Conservation (phyloP, 2,113 vertebrate species). For the Petrocephalus zakoni region DNA sequence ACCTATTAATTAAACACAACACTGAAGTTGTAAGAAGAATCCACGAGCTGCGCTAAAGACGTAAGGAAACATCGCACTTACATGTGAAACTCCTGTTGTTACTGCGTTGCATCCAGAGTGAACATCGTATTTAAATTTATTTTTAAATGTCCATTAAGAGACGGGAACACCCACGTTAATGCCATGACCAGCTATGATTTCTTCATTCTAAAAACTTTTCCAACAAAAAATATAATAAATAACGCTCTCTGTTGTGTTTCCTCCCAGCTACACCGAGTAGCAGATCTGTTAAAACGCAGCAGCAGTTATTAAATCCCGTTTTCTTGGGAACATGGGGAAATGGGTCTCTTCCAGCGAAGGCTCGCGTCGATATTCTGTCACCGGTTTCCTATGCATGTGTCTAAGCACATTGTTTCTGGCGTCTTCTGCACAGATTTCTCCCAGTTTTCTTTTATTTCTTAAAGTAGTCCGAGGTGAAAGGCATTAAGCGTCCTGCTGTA, state of each 20-base stretch:
- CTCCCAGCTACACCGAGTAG: constrained; percentile 25
- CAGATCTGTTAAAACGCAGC: constrained; percentile 17
- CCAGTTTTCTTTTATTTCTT: constrained; percentile 18
- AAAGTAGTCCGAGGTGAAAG: constrained; percentile 24
- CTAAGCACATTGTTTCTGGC: constrained; percentile 17
- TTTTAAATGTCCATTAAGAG: constrained; percentile 36
- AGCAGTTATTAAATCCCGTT: constrained; percentile 29
- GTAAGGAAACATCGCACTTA: constrained; percentile 41
- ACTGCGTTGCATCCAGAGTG: constrained; percentile 36
- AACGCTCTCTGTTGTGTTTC: constrained; percentile 25
- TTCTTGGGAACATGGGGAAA: constrained; percentile 22
- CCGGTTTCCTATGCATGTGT: constrained; percentile 31
- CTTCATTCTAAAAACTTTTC: constrained; percentile 17
- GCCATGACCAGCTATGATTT: constrained; percentile 31
- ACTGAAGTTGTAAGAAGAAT: constrained; percentile 11
- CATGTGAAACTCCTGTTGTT: constrained; percentile 59
- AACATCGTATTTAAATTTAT: constrained; percentile 25
- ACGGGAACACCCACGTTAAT: constrained; percentile 30
- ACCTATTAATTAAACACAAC: background rate
- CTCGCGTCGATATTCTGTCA: constrained; percentile 23
- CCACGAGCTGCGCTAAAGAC: background rate
- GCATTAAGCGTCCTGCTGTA: constrained; percentile 7
- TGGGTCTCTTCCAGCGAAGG: constrained; percentile 19
- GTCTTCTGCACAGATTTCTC: constrained; percentile 17
- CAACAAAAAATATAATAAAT: constrained; percentile 5